A percentile compares a stretch with the other conserved stretches of the same genome.
These are phyloP conservation scores for Scomberomorus guttatus DNA, from an alignment of 2,797 vertebrate species.

Conservation along the genomic window DNA sequence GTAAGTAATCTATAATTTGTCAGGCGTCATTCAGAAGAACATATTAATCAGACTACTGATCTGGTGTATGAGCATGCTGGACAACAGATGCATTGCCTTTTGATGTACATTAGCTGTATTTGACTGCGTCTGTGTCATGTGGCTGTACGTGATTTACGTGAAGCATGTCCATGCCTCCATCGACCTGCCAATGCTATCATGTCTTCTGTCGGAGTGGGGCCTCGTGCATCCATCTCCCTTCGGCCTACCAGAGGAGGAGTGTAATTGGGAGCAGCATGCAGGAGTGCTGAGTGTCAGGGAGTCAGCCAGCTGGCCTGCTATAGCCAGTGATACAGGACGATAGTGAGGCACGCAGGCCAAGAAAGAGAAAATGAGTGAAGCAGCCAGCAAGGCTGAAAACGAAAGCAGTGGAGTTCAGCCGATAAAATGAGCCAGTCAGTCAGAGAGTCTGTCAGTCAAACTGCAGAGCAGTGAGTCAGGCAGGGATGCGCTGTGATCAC, in stretches of 20 bases:
- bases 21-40: not conserved
- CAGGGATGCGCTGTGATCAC: slow-evolving; percentile 22
- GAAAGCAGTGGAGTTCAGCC: slow-evolving; percentile 25
- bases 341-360: slow-evolving; percentile 5
- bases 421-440: slow-evolving; percentile 48
- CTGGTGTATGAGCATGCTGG: not conserved
- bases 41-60: too few relatives aligned
- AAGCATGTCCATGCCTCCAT: not conserved
- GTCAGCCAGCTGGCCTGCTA: slow-evolving; percentile 18
- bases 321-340: slow-evolving; percentile 29
- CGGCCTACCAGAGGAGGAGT: slow-evolving; percentile 27
- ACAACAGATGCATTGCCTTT: not conserved
- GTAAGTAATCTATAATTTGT: too few relatives aligned
- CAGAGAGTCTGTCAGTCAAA: slow-evolving; percentile 52
- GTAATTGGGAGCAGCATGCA: slow-evolving; percentile 56
- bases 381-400: slow-evolving; percentile 22
- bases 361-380: slow-evolving; percentile 28
- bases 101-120: not conserved
- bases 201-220: slow-evolving; percentile 12
- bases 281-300: slow-evolving; percentile 47
- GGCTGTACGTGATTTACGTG: not conserved
- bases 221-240: slow-evolving; percentile 33
- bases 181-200: not conserved
- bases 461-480: slow-evolving; percentile 10
- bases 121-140: not conserved